Evolutionary conservation across 2,113 vertebrate species (phyloP).

Genomic region (Stomatorhinus ivindoensis): DNA sequence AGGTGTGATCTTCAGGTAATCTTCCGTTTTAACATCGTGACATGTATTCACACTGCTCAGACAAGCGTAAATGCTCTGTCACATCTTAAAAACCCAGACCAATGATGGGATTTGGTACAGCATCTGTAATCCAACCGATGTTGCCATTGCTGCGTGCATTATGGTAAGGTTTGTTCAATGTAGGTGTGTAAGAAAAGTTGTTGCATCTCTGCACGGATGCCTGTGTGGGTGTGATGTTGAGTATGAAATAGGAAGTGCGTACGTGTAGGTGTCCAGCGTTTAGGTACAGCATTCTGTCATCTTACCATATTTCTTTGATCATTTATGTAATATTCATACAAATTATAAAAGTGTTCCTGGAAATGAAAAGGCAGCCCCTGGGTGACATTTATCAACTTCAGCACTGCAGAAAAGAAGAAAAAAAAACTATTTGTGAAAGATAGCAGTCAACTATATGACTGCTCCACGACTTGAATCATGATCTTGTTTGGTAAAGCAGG

Average conservation of each 20-base stretch:
- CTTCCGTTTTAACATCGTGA: background rate
- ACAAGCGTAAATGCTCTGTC: background rate
- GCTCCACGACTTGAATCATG: background rate
- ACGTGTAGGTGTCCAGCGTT: background rate
- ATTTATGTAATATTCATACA: slow-evolving; percentile 12
- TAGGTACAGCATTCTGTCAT: slow-evolving; percentile 16
- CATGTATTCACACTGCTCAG: background rate
- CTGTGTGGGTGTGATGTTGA: background rate
- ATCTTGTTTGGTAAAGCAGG: background rate
- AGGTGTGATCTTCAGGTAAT: background rate
- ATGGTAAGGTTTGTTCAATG: background rate
- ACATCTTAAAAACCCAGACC: background rate
- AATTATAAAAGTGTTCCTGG: slow-evolving; percentile 15
- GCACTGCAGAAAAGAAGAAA: background rate
- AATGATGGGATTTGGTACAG: background rate
- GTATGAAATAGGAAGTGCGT: slow-evolving; percentile 1
- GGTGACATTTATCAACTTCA: background rate
- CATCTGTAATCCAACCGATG: background rate
- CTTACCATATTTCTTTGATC: background rate
- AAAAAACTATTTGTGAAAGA: background rate
- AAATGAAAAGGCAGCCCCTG: background rate
- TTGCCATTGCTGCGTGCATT: too few species aligned
- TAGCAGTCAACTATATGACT: background rate
- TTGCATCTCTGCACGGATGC: background rate
- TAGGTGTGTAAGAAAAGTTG: background rate